Base-by-base conservation (phyloP, 2,113 vertebrate genomes). In the Jacana jacana region DNA sequence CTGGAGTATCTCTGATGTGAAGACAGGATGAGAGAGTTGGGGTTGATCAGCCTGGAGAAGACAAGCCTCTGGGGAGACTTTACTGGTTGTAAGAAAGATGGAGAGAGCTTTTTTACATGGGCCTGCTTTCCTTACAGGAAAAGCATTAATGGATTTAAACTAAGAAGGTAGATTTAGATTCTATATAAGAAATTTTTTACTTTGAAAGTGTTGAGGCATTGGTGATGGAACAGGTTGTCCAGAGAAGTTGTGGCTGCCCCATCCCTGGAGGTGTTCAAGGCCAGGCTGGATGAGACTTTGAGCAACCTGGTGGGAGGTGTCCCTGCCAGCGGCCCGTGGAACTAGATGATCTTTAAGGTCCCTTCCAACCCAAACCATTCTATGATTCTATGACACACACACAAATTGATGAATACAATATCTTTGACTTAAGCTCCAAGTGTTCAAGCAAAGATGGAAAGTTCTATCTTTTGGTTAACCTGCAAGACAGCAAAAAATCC, bases 131-230 rank as follows among this genome's bases (percentile, higher is more conserved):
- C 17, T 18, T 46, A 46, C 16, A 17, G 44, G 33, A 70, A n/a
- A 84, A 66, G 7, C 7, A 3, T 3, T 25, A 57, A 68, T 33
- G 11, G 6, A 20, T 86, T 89, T 54, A 55, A 81, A 85, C 3
- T 52, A 20, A 48, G 19, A 64, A 3, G 7, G 17, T 49, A 81
- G 17, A 66, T 66, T 60, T 27, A 51, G 6, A 31, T 27, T 40
- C 11, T 35, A 54, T 51, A 14, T 30, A 44, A 60, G 17, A 57
- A 42, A 42, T 51, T 66, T 3, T 71, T 65, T n/a, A 18, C 30
- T 37, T 5, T 52, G 11, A 75, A 23, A 3, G 6, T 51, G 28
- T 4, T 0, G 0, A 87, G 13, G 22, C 5, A 19, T 8, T 44
- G 17, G 17, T 46, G 44, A 46, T 46, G 11, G n/a, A 44, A 64